A percentile compares a stretch with the other conserved stretches of the same genome.
These are phyloP conservation scores for Odontomyia ornata DNA, from an alignment of 2,888 invertebrate species.

Conservation along the genomic window DNA sequence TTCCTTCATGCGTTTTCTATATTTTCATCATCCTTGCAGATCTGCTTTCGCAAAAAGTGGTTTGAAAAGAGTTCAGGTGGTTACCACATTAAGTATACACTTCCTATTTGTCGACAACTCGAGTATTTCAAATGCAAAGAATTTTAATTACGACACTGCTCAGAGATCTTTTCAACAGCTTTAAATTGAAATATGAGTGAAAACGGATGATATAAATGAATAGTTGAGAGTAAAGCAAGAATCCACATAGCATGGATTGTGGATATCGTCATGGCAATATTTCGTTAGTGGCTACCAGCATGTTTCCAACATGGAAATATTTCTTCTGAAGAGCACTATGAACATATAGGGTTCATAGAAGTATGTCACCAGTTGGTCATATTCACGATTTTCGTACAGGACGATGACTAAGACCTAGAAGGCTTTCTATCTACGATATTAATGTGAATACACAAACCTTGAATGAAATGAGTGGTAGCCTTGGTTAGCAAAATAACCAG, in stretches of 20 bases:
- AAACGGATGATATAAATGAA: neutral
- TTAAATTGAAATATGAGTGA: neutral
- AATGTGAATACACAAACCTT: too few species aligned
- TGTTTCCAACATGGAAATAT: neutral
- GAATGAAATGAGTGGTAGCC: too few species aligned
- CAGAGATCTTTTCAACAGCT: neutral
- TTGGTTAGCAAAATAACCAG: too few species aligned
- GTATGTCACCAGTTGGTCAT: neutral
- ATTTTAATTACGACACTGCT: conserved; percentile 21
- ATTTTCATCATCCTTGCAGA: too few species aligned
- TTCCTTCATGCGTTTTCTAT: too few species aligned
- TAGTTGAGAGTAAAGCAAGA: too few species aligned
- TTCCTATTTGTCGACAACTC: neutral
- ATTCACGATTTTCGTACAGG: neutral
- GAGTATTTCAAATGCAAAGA: neutral
- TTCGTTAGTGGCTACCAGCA: neutral
- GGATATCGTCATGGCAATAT: conserved; percentile 19
- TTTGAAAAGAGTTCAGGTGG: neutral
- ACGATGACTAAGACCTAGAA: neutral
- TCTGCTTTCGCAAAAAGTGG: too few species aligned
- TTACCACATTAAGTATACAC: conserved; percentile 5
- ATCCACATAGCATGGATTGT: neutral
- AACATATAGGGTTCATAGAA: conserved; percentile 3
- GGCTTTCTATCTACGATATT: too few species aligned
- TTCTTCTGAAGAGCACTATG: neutral